Percentiles rank a stretch among this genome's conserved stretches.
phyloP scores from a whole-genome alignment of 2,113 vertebrate species.

The Aegotheles bennettii region DNA sequence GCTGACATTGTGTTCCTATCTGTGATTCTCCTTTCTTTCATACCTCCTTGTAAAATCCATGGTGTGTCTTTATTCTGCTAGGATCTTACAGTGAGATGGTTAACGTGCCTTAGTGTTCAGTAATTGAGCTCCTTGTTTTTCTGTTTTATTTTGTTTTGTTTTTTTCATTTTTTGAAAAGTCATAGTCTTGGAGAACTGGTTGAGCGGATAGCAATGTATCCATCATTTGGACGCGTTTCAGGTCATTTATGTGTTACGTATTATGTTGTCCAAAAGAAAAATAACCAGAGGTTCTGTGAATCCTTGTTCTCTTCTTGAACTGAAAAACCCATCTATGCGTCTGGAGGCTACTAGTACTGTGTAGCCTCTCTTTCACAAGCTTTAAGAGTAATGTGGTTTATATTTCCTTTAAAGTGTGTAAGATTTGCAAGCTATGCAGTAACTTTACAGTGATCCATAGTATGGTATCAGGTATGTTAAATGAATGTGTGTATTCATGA shows the following conservation, averaged over 20 bases:
- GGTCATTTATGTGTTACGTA: neutral
- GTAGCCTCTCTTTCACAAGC: neutral
- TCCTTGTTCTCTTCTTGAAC: slow-evolving; percentile 16
- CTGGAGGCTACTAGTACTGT: neutral
- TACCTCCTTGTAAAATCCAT: neutral
- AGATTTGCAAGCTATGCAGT: slow-evolving; percentile 35
- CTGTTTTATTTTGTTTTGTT: neutral
- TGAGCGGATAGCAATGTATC: neutral
- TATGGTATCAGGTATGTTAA: neutral
- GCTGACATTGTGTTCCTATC: neutral
- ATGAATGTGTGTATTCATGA: neutral
- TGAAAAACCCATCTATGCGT: neutral
- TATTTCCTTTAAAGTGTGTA: slow-evolving; percentile 41
- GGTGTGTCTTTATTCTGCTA: neutral
- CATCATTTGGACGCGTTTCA: neutral
- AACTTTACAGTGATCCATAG: slow-evolving; percentile 12
- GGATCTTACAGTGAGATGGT: neutral
- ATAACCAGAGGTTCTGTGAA: neutral
- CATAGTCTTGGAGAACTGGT: neutral
- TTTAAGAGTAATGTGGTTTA: neutral
- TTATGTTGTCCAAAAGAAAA: neutral
- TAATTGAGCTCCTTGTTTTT: neutral
- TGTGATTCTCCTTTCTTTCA: neutral
- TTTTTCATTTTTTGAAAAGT: neutral
- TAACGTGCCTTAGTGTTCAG: neutral